These are phyloP conservation scores for Liodrosophila aerea DNA, from an alignment of 2,888 invertebrate genomes.

Conservation along the genomic window DNA sequence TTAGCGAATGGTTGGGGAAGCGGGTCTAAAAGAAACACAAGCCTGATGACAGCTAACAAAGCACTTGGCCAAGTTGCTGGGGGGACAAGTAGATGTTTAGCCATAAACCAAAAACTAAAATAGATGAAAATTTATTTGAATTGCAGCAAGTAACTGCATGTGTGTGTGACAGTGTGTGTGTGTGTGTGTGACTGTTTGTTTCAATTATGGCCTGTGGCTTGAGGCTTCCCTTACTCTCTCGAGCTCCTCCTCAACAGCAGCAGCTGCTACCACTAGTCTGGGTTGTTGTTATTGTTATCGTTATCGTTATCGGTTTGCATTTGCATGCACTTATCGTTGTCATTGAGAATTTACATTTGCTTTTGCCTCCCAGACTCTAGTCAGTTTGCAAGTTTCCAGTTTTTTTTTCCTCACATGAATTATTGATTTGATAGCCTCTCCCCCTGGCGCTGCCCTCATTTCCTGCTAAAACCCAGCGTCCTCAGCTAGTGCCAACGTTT, in stretches of 20 bases:
- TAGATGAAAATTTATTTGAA: conserved; percentile 71
- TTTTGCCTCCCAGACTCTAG: no score
- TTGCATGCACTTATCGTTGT: conserved; percentile 78
- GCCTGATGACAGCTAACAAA: no score
- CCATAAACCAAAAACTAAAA: conserved; percentile 64
- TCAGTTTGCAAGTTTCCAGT: no score
- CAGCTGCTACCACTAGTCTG: conserved; percentile 3
- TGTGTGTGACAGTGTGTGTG: conserved; percentile 11
- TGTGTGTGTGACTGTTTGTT: conserved; percentile 22
- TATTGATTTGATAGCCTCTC: conserved; percentile 74
- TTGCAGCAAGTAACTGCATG: conserved; percentile 33
- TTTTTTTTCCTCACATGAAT: conserved; percentile 67
- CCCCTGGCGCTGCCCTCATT: no score
- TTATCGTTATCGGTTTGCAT: conserved; percentile 50
- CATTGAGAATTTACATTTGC: conserved; percentile 74
- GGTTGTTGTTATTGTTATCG: conserved; percentile 14
- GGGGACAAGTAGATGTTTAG: background rate
- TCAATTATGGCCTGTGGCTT: no score
- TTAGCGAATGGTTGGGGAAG: no score
- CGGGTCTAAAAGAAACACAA: no score
- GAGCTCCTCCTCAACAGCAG: background rate
- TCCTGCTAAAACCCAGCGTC: no score
- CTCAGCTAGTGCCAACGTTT: background rate
- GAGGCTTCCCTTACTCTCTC: conserved; percentile 12
- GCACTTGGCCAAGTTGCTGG: no score